Evolutionary conservation across 2,888 invertebrate species (phyloP).

Genomic region (Ormyrus pomaceus): DNA sequence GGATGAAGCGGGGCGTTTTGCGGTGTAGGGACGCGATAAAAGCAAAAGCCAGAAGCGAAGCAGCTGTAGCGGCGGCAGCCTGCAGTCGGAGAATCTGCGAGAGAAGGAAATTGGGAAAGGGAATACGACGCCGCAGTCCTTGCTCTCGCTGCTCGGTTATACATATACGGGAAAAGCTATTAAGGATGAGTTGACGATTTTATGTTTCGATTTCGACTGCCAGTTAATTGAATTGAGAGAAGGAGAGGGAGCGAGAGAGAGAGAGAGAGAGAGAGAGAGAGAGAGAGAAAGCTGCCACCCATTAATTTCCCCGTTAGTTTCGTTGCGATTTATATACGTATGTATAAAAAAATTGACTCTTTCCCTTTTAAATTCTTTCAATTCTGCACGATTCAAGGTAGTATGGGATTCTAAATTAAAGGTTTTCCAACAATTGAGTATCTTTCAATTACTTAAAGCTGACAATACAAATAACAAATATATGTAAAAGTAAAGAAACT

Average conservation of each 20-base stretch:
- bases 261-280: slow-evolving; percentile 27
- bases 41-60: not conserved
- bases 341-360: too few relatives aligned
- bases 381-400: too few relatives aligned
- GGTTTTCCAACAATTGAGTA: too few relatives aligned
- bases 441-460: too few relatives aligned
- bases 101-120: not conserved
- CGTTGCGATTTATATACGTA: too few relatives aligned
- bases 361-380: too few relatives aligned
- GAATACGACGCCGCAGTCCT: too few relatives aligned
- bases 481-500: too few relatives aligned
- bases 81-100: not conserved
- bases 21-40: not conserved
- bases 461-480: too few relatives aligned
- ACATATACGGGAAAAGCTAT: not conserved
- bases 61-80: not conserved
- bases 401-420: too few relatives aligned
- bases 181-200: slow-evolving; percentile 48
- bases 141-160: too few relatives aligned
- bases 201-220: slow-evolving; percentile 43
- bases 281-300: not conserved
- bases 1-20: not conserved
- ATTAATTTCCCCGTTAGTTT: slow-evolving; percentile 4
- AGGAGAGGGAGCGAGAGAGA: not conserved
- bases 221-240: slow-evolving; percentile 43